A percentile compares a stretch with the other conserved stretches of the same genome.
These are phyloP conservation scores for Bufotes viridis DNA, from an alignment of 2,797 vertebrate species.

Conservation along the genomic window DNA sequence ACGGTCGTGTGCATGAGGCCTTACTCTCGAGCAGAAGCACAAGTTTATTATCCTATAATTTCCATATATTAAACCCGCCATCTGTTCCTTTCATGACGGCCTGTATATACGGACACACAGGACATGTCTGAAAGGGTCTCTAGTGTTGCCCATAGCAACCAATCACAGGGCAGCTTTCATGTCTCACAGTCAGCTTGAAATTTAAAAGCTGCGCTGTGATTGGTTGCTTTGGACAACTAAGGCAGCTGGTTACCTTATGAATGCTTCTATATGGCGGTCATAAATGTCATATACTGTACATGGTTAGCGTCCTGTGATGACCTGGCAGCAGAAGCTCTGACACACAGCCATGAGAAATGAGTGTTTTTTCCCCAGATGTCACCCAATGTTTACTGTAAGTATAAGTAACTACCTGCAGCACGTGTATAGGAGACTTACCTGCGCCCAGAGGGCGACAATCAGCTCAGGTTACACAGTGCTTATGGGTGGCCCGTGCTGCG, in stretches of 20 bases:
- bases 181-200: too few relatives aligned
- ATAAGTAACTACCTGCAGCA: background rate
- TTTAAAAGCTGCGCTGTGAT: too few relatives aligned
- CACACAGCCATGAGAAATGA: background rate
- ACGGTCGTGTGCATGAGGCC: too few relatives aligned
- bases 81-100: too few relatives aligned
- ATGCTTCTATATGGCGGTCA: background rate
- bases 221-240: too few relatives aligned
- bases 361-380: conserved; percentile 21
- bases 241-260: background rate
- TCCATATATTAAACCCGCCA: too few relatives aligned
- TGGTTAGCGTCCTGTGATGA: background rate
- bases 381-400: conserved; percentile 72
- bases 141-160: too few relatives aligned
- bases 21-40: too few relatives aligned
- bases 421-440: background rate
- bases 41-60: too few relatives aligned
- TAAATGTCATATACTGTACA: background rate
- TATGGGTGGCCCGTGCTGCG: background rate
- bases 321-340: background rate
- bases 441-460: background rate
- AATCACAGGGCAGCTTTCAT: too few relatives aligned
- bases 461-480: background rate
- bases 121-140: too few relatives aligned
- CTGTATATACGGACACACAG: too few relatives aligned